Base-by-base conservation (phyloP, 2,888 invertebrate genomes). In the Hirtodrosophila cameraria region DNA sequence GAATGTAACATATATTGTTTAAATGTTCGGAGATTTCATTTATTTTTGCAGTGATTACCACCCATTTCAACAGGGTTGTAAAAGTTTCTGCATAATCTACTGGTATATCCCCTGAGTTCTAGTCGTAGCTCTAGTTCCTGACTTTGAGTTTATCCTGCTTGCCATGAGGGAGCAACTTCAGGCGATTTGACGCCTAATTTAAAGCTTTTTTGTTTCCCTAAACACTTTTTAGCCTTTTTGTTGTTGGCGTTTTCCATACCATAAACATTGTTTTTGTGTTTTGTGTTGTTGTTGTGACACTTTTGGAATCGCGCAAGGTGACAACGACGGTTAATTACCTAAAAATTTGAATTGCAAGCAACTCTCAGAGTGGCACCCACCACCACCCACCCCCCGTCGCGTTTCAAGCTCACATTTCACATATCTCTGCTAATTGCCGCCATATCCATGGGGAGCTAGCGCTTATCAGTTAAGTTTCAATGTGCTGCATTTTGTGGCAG, bases 301-400 rank as follows among this genome's bases (percentile, higher is more conserved):
- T n/a, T n/a, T n/a, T 53, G 52, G 43, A 23, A 53, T 39, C 43
- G 2, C 42, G 62, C 33, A 46, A 64, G 69, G 69, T 72, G 79
- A 73, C 73, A 82, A 61, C 69, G 61, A 31, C 49, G 69, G 54
- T 66, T 80, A 85, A 80, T 85, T 80, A 82, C 66, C 69, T 41
- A 52, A 80, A 62, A 79, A 82, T 69, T 78, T 75, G 73, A 82
- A 79, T 69, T 58, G 41, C 68, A 71, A 74, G 63, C 58, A 46
- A 48, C 36, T 49, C 18, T 13, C 23, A 9, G 20, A 20, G n/a
- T n/a, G n/a, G n/a, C n/a, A n/a, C n/a, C n/a, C n/a, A n/a, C n/a
- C n/a, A n/a, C n/a, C n/a, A n/a, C n/a, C n/a, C n/a, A n/a, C n/a
- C n/a, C n/a, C n/a, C n/a, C n/a, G 8, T n/a, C 18, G 11, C 25